Conservation (phyloP, 2,797 vertebrate genomes). For the Hydrolagus colliei region DNA sequence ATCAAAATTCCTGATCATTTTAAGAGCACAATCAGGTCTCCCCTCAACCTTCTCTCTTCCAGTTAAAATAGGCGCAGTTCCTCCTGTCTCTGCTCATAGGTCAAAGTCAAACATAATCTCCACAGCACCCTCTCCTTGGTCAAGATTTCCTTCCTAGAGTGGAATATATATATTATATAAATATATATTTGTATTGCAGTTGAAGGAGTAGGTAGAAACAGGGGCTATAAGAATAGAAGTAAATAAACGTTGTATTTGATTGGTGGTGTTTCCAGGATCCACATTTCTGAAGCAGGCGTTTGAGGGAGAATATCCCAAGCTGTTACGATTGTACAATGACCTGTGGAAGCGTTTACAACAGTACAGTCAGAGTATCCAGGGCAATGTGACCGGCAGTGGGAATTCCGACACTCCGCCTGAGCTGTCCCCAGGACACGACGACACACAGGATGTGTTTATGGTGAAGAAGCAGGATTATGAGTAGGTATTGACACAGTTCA, state of each 20-base stretch:
- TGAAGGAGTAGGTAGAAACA: too few species aligned
- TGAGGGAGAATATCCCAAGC: constrained; percentile 91
- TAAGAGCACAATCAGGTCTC: too few species aligned
- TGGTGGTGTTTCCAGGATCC: constrained; percentile 59
- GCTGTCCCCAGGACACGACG: constrained; percentile 60
- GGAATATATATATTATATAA: too few species aligned
- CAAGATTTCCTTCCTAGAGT: too few species aligned
- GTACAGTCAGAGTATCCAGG: constrained; percentile 76
- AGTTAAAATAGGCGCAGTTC: too few species aligned
- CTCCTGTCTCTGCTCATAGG: too few species aligned
- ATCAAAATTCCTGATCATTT: too few species aligned
- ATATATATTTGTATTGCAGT: too few species aligned
- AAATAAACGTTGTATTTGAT: background rate
- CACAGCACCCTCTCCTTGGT: too few species aligned
- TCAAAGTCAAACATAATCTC: too few species aligned
- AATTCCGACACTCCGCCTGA: constrained; percentile 63
- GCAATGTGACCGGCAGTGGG: constrained; percentile 55
- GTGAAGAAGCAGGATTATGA: constrained; percentile 72
- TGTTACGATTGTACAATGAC: constrained; percentile 87
- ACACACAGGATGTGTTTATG: constrained; percentile 74
- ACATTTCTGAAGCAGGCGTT: constrained; percentile 89
- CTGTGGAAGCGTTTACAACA: constrained; percentile 94
- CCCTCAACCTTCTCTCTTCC: too few species aligned
- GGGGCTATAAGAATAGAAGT: too few species aligned
- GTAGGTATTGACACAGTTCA: constrained; percentile 54